Evolutionary conservation across 2,797 vertebrate genomes (phyloP).

Genomic region (Apodemus agrarius): DNA sequence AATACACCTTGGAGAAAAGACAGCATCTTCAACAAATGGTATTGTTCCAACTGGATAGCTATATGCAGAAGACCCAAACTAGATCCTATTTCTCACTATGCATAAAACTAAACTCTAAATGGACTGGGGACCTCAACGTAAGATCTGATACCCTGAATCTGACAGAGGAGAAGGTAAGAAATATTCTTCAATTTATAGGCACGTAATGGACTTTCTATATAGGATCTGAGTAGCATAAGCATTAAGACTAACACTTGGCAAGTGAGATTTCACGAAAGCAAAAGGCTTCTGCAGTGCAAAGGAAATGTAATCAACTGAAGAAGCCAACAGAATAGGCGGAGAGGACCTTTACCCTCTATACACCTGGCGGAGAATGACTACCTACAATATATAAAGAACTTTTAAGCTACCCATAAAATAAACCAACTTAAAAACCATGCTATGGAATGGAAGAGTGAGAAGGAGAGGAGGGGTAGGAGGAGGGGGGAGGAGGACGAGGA

Average conservation of each 20-base stretch:
- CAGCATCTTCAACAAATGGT: not conserved
- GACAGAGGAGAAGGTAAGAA: not conserved
- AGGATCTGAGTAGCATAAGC: not conserved
- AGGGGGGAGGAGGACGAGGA: accelerated
- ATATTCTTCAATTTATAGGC: not conserved
- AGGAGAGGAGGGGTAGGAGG: accelerated
- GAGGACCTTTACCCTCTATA: not conserved
- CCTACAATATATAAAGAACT: not conserved
- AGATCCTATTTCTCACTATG: not conserved
- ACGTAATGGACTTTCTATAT: not conserved
- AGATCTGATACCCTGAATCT: not conserved
- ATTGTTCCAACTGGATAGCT: not conserved
- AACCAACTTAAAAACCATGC: not conserved
- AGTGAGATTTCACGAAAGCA: not conserved
- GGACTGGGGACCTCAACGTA: not conserved
- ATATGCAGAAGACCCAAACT: not conserved
- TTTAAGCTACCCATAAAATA: not conserved
- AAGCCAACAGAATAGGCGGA: not conserved
- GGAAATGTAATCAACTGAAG: not conserved
- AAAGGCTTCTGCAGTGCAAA: not conserved
- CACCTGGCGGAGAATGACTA: not conserved
- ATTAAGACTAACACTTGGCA: not conserved
- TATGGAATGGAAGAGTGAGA: not conserved
- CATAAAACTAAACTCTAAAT: not conserved
- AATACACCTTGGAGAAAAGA: not conserved